Evolutionary conservation across 2,113 vertebrate genomes (phyloP).

Genomic region (Megaceryle torquata): DNA sequence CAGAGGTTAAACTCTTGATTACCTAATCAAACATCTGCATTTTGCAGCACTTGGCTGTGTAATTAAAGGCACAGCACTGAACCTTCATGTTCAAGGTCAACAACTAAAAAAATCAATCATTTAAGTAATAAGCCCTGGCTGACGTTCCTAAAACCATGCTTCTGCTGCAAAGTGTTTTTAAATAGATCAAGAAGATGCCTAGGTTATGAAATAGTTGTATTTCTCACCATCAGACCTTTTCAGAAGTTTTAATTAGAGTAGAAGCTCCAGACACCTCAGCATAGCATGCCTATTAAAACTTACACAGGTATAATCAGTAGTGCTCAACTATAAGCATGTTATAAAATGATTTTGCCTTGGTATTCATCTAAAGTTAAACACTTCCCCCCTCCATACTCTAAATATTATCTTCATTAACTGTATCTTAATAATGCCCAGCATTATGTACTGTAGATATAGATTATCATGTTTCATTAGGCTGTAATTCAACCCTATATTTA

Average conservation of each 20-base stretch:
- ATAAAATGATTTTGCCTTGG: background rate
- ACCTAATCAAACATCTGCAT: conserved; percentile 37
- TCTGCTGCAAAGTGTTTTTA: background rate
- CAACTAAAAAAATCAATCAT: conserved; percentile 28
- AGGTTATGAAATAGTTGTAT: background rate
- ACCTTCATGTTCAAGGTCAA: conserved; percentile 21
- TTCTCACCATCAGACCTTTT: background rate
- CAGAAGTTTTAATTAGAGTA: conserved; percentile 34
- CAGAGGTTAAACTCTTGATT: conserved; percentile 21
- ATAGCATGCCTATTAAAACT: background rate
- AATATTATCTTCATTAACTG: background rate
- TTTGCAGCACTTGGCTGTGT: conserved; percentile 10
- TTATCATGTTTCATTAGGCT: background rate
- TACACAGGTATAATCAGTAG: background rate
- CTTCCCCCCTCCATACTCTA: background rate
- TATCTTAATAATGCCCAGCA: background rate
- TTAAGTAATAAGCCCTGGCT: conserved; percentile 30
- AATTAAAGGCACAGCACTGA: conserved; percentile 45
- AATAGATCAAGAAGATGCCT: background rate
- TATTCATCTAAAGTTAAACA: conserved; percentile 6
- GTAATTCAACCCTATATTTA: conserved; percentile 1
- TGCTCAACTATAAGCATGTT: background rate
- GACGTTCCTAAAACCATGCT: conserved; percentile 15
- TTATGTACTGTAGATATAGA: background rate
- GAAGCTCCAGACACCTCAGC: background rate